Evolutionary conservation across 2,113 vertebrate species (phyloP).

Genomic region (Pangasianodon gigas): DNA sequence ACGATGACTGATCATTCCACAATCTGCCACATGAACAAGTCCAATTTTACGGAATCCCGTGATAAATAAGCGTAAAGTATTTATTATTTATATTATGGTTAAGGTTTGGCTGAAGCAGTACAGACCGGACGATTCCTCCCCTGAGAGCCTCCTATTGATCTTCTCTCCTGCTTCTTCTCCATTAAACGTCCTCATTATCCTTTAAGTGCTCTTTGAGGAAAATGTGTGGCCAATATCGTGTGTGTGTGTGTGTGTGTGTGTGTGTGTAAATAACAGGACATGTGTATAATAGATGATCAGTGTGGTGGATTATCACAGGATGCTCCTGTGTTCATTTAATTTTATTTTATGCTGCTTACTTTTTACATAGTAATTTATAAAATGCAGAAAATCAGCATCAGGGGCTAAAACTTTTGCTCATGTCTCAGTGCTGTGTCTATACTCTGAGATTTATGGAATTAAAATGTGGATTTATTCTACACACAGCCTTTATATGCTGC

Average conservation of each 20-base stretch:
- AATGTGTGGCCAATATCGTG: neutral
- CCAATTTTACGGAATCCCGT: neutral
- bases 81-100: neutral
- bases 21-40: neutral
- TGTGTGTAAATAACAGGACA: neutral
- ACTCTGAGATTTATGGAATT: too few species aligned
- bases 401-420: neutral
- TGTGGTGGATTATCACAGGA: neutral
- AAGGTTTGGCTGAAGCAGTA: neutral
- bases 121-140: neutral
- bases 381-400: neutral
- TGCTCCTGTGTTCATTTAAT: neutral
- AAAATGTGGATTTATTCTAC: too few species aligned
- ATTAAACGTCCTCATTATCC: conserved; percentile 19
- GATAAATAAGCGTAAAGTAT: neutral
- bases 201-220: conserved; percentile 16
- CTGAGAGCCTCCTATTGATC: neutral
- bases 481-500: neutral
- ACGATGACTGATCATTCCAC: neutral
- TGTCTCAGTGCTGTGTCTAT: neutral
- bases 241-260: neutral
- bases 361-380: neutral
- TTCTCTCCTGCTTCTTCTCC: conserved; percentile 2
- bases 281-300: neutral
- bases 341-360: neutral